Evolutionary conservation across 1,140 invertebrate species (phyloP).

Genomic region (Orchesella cincta): DNA sequence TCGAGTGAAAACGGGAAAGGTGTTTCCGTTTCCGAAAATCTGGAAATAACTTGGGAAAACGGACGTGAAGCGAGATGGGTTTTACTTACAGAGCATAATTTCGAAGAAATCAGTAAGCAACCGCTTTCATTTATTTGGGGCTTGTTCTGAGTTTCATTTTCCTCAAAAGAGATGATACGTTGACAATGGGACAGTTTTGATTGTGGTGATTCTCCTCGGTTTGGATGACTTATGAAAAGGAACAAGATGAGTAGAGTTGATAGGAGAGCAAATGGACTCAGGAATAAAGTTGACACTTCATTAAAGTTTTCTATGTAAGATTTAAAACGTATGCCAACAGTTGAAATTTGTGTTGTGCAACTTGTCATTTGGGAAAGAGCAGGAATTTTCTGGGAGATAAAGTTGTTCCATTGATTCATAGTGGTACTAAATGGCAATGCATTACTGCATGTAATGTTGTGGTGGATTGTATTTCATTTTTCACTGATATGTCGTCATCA

Average conservation of each 20-base stretch:
- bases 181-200: background rate
- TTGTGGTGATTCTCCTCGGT: background rate
- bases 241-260: background rate
- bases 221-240: slow-evolving; percentile 5
- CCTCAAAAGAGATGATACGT: slow-evolving; percentile 10
- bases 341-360: too few species aligned
- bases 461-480: too few species aligned
- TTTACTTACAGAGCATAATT: slow-evolving; percentile 19
- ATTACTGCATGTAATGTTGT: too few species aligned
- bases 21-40: slow-evolving; percentile 29
- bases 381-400: too few species aligned
- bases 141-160: too few species aligned
- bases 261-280: background rate
- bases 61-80: background rate
- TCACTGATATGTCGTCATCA: too few species aligned
- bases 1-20: slow-evolving; percentile 10
- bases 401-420: too few species aligned
- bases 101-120: too few species aligned
- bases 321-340: too few species aligned
- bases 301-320: background rate
- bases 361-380: too few species aligned
- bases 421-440: too few species aligned
- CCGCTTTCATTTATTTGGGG: too few species aligned
- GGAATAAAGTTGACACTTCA: slow-evolving; percentile 1
- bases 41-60: slow-evolving; percentile 11